Base-by-base conservation (phyloP, 2,797 vertebrate genomes). In the Galaxias olidus region DNA sequence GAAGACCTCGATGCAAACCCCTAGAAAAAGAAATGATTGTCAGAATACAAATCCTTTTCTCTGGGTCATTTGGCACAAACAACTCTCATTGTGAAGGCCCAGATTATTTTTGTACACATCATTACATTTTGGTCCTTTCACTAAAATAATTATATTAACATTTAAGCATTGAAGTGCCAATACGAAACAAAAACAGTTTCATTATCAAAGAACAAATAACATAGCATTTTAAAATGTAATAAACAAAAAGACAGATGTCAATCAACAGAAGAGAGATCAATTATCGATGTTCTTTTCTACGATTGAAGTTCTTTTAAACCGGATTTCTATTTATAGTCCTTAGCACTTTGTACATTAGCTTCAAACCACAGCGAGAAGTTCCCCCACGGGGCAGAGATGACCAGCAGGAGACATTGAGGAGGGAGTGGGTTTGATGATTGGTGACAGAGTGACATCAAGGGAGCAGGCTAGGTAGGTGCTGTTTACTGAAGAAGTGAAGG, bases 111-210 rank as follows among this genome's bases (percentile, higher is more conserved):
- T 93, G 75, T 90, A 94, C 92, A 85, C 84, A 85, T 90, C 77
- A 93, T 93, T 93, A 86, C 69, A 90, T 88, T 97, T 97, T 98
- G 96, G 96, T 97, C 97, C 96, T 95, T 30, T 95, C 93, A 92
- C 95, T 94, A 93, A 90, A 90, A 79, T 80, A 91, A 94, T 97
- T 94, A 92, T 93, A 95, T 95, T 94, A 96, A 95, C 93, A 93
- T 92, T 87, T 93, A 92, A 94, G 94, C 93, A 94, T 86, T 86
- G 89, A 81, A 84, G 91, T 87, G 92, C 86, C 92, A 92, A 93
- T 92, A 87, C 90, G 79, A 90, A 92, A 91, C 90, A 96, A 97
- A 95, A 96, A n/a, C n/a, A n/a, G 30, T 94, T 97, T 95, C 93
- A 92, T 80, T 88, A 91, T 93, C 89, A 92, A 93, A 89, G 88